Evolutionary conservation across 2,888 invertebrate genomes (phyloP), one percentile per base, ranked within the genome.

Genomic region (Sarcophaga rosellei): DNA sequence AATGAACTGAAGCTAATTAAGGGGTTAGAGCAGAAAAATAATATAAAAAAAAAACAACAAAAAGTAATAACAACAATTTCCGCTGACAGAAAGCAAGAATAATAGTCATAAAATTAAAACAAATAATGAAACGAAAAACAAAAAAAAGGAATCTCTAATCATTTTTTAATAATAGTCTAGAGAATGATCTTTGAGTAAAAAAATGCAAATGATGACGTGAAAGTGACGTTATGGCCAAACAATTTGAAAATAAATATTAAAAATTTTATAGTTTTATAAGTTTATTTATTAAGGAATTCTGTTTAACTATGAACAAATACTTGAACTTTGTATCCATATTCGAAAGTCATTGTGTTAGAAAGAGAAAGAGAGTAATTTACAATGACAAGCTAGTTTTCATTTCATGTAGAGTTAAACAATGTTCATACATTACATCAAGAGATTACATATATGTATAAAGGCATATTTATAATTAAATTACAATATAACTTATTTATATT

Each of bases 141-240:
- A 35, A 35, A 35, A 35, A 35, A 35, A 35, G 8, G 8, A 35
- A 35, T 35, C 35, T 35, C 53, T 53, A 53, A 53, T 53, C 53
- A 53, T 53, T 53, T 53, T 53, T 53, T 53, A 53, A 53, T 53
- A 53, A 53, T 53, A 53, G 53, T 17, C 53, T 53, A 53, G 12
- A 15, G 17, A 53, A 53, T 53, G 53, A 17, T 53, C 53, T 53
- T 53, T 68, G 45, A 21, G 4, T 45, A 20, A 69, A 57, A 53
- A 53, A 53, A 53, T 53, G 12, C 53, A 53, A 53, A 53, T 17
- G 4, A 53, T 53, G 53, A 53, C 53, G 53, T 15, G 53, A 53
- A 53, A 15, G 1, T 69, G 69, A 69, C 69, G 69, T 69, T 53
- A 69, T 69, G 23, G 10, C 4, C 15, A 57, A 53, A 69, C 25